These are phyloP conservation scores for Mirza zaza DNA, from an alignment of 2,113 vertebrate species.

Conservation along the genomic window DNA sequence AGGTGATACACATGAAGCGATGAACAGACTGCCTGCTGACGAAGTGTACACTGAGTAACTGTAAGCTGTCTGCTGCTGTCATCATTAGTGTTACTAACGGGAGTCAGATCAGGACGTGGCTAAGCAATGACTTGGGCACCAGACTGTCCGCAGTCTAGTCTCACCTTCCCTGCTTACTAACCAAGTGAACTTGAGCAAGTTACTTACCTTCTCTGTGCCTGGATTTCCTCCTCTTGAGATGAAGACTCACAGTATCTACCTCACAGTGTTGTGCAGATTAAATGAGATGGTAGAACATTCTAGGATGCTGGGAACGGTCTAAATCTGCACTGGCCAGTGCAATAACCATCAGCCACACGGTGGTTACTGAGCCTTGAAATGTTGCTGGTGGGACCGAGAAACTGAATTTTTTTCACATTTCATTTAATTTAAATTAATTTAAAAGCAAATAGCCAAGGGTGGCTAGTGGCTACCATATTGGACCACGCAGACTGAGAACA, in stretches of 20 bases:
- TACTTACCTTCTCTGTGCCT: background rate
- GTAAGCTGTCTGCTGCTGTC: background rate
- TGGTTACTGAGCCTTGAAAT: background rate
- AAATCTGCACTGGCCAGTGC: background rate
- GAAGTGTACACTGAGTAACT: background rate
- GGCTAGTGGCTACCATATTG: background rate
- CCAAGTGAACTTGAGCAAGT: background rate
- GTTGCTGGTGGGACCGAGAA: background rate
- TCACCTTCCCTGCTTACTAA: background rate
- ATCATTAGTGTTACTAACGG: background rate
- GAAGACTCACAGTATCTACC: background rate
- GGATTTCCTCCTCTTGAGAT: background rate
- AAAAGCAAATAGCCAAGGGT: background rate
- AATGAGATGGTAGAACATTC: background rate
- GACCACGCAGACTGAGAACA: background rate
- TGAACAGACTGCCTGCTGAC: background rate
- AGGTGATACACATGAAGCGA: background rate
- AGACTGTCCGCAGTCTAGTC: no score
- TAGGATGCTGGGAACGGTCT: background rate
- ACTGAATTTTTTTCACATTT: background rate
- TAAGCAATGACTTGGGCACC: background rate
- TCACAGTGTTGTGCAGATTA: background rate
- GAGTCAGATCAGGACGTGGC: accelerated
- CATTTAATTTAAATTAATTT: background rate
- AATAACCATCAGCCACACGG: background rate